phyloP scores from a whole-genome alignment of 2,888 invertebrate species.

The Gymnocheta viridis region DNA sequence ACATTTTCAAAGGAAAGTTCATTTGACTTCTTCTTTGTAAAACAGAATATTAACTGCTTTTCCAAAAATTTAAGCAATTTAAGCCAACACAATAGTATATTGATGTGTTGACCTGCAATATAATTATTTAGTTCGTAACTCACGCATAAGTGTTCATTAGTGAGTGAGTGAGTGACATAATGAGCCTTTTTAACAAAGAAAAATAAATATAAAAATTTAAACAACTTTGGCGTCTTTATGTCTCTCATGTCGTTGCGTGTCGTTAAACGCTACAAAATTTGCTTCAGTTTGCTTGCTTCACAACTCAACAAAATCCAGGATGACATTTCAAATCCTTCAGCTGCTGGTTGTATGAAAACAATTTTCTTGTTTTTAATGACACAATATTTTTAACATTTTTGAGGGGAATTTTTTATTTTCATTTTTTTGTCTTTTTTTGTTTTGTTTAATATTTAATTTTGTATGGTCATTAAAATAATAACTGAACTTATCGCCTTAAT shows the following conservation, averaged over 20 bases:
- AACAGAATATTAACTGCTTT: not conserved
- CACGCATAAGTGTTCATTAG: not conserved
- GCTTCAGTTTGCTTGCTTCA: constrained; percentile 40
- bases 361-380: not conserved
- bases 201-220: too few species aligned
- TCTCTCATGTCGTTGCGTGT: constrained; percentile 56
- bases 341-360: not conserved
- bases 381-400: constrained; percentile 5
- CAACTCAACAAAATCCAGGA: constrained; percentile 53
- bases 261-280: constrained; percentile 50
- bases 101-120: not conserved
- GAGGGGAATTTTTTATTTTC: not conserved
- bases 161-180: not conserved
- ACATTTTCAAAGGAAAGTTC: not conserved
- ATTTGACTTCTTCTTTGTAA: not conserved
- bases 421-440: constrained; percentile 4
- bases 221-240: constrained; percentile 41
- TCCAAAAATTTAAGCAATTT: not conserved
- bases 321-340: constrained; percentile 62
- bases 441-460: too few species aligned
- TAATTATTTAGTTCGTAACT: not conserved
- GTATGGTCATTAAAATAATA: constrained; percentile 12
- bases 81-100: not conserved
- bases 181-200: not conserved
- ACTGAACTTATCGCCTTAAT: constrained; percentile 48